Base-by-base conservation (phyloP, 2,888 invertebrate species). In the Brachyptera risi region DNA sequence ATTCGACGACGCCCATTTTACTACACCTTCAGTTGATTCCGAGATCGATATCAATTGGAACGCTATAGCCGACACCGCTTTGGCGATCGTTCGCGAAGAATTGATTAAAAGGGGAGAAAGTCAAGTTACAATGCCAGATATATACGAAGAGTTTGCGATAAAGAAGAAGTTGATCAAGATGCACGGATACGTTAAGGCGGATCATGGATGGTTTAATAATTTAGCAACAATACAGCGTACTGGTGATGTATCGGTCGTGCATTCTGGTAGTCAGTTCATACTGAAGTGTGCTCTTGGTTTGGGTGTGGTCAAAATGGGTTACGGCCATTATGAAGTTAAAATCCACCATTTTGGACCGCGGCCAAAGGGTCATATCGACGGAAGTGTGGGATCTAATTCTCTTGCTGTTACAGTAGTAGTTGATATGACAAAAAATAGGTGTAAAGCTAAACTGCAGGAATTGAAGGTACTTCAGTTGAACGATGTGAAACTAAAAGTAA, bases 161-260 rank as follows among this genome's bases (percentile, higher is more conserved):
- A 54, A 23, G 17, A 40, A 40, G 44, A 23, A 23, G 11, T 3
- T 44, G n/a, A 1, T 42, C 15, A 54, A 31, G n/a, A 21, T 54
- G 3, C 42, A 38, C 13, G 60, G 60, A 9, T 11, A n/a, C 9
- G 54, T 60, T 19, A n/a, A 54, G 0, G 56, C 54, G 31, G 42
- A 54, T 17, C 42, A 60, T 9, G 60, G 60, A 3, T 51, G 51
- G 60, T 42, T 40, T n/a, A 44, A 26, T 13, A 54, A 56, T 31
- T 35, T 60, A 5, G 40, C 54, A 1, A 54, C 56, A 0, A 27
- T 60, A 5, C 26, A 54, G n/a, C 31, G 60, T 13, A 59, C 50
- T 2, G 59, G 50, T 11, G 59, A 59, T 9, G 59, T 50, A 9
- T 3, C 21, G 9, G 59, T 50, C 3, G 49, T 35, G 5, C 21